Percentiles rank a stretch among this genome's conserved stretches.
Conservation (phyloP, 2,888 invertebrate species). For the Lasioglossum figueresi region DNA sequence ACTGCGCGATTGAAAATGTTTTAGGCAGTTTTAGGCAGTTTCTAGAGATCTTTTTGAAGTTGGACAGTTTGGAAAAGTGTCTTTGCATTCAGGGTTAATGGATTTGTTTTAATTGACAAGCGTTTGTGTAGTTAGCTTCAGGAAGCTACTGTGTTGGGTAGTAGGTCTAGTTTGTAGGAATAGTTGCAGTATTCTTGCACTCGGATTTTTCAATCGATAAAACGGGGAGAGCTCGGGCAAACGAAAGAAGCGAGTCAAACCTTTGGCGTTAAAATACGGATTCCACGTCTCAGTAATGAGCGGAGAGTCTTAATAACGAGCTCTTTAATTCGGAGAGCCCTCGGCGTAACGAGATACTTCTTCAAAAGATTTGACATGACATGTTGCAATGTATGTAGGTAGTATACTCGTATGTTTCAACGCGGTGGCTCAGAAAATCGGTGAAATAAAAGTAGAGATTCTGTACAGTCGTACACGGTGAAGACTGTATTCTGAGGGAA, state of each 20-base stretch:
- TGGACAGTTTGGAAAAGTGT: background rate
- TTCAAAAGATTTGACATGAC: slow-evolving; percentile 1
- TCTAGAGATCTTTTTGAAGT: background rate
- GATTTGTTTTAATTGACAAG: no score
- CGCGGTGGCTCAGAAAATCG: background rate
- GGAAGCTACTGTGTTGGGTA: no score
- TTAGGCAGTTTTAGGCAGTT: background rate
- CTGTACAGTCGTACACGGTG: background rate
- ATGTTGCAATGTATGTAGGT: background rate
- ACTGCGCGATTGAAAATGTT: background rate
- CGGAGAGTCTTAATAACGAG: slow-evolving; percentile 16
- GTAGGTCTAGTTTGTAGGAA: background rate
- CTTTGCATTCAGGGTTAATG: no score
- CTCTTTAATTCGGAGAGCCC: background rate
- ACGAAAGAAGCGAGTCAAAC: background rate
- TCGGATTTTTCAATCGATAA: background rate
- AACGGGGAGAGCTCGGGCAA: background rate
- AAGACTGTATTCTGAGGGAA: background rate
- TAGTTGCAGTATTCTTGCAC: background rate
- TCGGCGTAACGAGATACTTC: slow-evolving; percentile 5
- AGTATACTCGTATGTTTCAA: background rate
- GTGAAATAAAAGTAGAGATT: background rate
- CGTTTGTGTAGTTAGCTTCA: no score
- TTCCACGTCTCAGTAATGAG: slow-evolving; percentile 12
- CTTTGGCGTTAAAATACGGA: background rate